These are phyloP conservation scores for Eurystomus glaucurus DNA, from an alignment of 2,797 vertebrate genomes.

Conservation along the genomic window DNA sequence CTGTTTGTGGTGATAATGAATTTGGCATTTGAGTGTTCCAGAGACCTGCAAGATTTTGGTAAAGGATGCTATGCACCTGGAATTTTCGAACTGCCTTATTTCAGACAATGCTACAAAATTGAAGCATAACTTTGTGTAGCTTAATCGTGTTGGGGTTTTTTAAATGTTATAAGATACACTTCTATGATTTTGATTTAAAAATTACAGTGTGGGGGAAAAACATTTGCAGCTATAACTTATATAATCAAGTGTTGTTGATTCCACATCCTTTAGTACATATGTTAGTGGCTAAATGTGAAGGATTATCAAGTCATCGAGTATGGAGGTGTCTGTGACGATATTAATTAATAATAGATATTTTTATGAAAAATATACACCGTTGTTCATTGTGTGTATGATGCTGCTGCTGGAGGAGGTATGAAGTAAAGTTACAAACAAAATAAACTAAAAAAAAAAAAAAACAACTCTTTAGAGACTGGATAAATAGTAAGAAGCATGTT, in stretches of 20 bases:
- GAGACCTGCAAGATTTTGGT: not conserved
- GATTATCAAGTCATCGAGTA: conserved; percentile 4
- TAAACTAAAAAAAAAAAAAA: not conserved
- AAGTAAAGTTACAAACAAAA: conserved; percentile 46
- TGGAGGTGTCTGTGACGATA: not conserved
- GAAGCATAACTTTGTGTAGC: not conserved
- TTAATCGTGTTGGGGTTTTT: not conserved
- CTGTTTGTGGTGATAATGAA: not conserved
- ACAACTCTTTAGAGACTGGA: conserved; percentile 78
- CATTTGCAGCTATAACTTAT: not conserved
- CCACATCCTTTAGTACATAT: not conserved
- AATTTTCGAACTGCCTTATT: not conserved
- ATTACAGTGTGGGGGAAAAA: not conserved
- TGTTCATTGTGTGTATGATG: not conserved
- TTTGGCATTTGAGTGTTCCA: conserved; percentile 5
- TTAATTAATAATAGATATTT: conserved; percentile 21
- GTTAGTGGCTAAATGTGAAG: conserved; percentile 37
- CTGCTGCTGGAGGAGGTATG: not conserved
- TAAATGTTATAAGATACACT: not conserved
- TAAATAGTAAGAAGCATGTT: conserved; percentile 85
- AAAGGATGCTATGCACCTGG: not conserved
- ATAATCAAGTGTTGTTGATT: not conserved
- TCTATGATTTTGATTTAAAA: not conserved
- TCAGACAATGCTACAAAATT: not conserved
- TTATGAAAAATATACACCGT: not conserved